Evolutionary conservation across 2,113 vertebrate genomes (phyloP).

Genomic region (Hippocampus barbouri): DNA sequence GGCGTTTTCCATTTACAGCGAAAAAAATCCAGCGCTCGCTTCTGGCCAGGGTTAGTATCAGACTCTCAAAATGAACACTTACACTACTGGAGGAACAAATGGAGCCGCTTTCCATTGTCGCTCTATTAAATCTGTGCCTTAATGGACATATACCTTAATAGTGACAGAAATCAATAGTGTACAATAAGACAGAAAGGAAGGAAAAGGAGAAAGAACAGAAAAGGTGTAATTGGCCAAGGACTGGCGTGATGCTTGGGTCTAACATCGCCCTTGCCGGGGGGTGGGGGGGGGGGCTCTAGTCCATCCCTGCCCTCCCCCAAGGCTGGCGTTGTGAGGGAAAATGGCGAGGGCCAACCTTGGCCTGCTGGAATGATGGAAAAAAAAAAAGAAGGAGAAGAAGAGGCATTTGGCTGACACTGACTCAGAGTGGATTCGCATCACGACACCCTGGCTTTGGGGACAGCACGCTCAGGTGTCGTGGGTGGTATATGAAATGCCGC

Average conservation of each 20-base stretch:
- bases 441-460: slow-evolving; percentile 18
- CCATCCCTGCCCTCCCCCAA: slow-evolving; percentile 77
- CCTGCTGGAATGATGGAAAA: slow-evolving; percentile 89
- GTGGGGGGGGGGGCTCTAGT: slow-evolving; percentile 83
- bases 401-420: slow-evolving; percentile 28
- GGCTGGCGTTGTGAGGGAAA: slow-evolving; percentile 78
- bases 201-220: slow-evolving; percentile 9
- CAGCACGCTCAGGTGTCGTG: slow-evolving; percentile 64
- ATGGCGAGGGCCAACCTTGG: slow-evolving; percentile 95
- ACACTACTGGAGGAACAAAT: slow-evolving; percentile 86
- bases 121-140: slow-evolving; percentile 70
- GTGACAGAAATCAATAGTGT: slow-evolving; percentile 68
- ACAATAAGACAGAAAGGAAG: slow-evolving; percentile 46
- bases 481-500: slow-evolving; percentile 57
- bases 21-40: slow-evolving; percentile 95
- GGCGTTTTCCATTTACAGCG: slow-evolving; percentile 99
- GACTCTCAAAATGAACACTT: slow-evolving; percentile 99
- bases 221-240: slow-evolving; percentile 30
- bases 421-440: slow-evolving; percentile 31
- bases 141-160: slow-evolving; percentile 69
- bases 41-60: slow-evolving; percentile 99
- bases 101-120: slow-evolving; percentile 68
- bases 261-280: slow-evolving; percentile 88
- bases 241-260: slow-evolving; percentile 39
- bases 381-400: slow-evolving; percentile 43